phyloP scores from a whole-genome alignment of 2,113 vertebrate genomes.

The Microcebus lehilahytsara region DNA sequence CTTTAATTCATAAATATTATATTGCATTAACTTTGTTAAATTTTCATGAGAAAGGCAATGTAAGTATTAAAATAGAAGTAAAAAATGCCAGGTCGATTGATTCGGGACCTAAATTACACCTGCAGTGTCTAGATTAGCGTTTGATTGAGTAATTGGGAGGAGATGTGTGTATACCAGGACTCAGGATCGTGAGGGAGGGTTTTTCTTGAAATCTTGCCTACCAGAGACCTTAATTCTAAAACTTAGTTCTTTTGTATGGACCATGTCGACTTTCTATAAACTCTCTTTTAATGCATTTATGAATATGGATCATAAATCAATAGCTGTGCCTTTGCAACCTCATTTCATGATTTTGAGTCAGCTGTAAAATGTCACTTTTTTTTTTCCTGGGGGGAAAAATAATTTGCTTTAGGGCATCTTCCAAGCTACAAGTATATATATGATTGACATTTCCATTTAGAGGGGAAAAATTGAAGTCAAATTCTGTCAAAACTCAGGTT shows the following conservation, averaged over 20 bases:
- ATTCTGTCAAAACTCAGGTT: neutral
- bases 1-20: constrained; percentile 32
- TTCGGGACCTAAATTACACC: constrained; percentile 11
- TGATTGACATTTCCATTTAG: neutral
- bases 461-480: neutral
- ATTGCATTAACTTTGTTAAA: constrained; percentile 25
- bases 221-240: neutral
- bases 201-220: constrained; percentile 14
- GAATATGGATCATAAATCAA: neutral
- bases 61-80: constrained; percentile 2
- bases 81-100: neutral
- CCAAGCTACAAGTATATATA: neutral
- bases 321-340: neutral
- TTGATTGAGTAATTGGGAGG: constrained; percentile 3
- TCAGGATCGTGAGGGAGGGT: neutral
- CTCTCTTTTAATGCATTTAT: constrained; percentile 14
- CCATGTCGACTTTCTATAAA: constrained; percentile 6
- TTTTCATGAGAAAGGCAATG: constrained; percentile 33
- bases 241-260: neutral
- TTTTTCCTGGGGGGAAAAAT: neutral
- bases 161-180: neutral
- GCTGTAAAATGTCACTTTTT: constrained; percentile 28
- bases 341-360: neutral
- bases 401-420: neutral
- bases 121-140: neutral